Evolutionary conservation across 2,888 invertebrate genomes (phyloP), one percentile per base, ranked within the genome.

Genomic region (Ornithoptera alexandrae): DNA sequence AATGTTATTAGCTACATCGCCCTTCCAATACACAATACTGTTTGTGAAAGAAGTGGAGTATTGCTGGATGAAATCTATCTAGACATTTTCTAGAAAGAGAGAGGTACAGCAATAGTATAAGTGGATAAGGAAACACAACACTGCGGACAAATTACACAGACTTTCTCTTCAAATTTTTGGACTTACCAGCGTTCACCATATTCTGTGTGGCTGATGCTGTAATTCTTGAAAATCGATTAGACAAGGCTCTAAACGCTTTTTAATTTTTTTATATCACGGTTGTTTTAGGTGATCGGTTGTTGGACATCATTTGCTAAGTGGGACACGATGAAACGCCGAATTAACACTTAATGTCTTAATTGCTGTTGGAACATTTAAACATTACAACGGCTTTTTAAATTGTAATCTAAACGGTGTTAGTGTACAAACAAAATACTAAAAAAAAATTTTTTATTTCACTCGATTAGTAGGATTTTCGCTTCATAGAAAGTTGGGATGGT

Each of bases 271-370:
- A 22, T 65, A 69, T 69, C 6, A 42, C n/a, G n/a, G 46, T 61
- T 65, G 24, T 65, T 24, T 42, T 61, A 30, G 61, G 56, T 57
- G 69, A 69, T 69, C 65, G 61, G 65, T 69, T 10, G 42, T 62
- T 69, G 17, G 42, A 57, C 46, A 57, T 56, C 56, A 60, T 56
- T 63, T 68, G 58, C 53, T 69, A 65, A 69, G 56, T 69, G 53
- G 69, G 62, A 69, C 69, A 61, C 61, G 65, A 65, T 69, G 69
- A 30, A 65, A 65, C 56, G 69, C 65, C 39, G 24, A 22, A 64
- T 69, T 69, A 69, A 24, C 30, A n/a, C 30, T 22, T 61, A 69
- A 69, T 57, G 65, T 62, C 69, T 69, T 69, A 65, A 69, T 69
- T 69, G 18, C 36, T 65, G 53, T 42, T 60, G 30, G 53, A 65